Base-by-base conservation (phyloP, 2,888 invertebrate genomes). In the Pomacea canaliculata region DNA sequence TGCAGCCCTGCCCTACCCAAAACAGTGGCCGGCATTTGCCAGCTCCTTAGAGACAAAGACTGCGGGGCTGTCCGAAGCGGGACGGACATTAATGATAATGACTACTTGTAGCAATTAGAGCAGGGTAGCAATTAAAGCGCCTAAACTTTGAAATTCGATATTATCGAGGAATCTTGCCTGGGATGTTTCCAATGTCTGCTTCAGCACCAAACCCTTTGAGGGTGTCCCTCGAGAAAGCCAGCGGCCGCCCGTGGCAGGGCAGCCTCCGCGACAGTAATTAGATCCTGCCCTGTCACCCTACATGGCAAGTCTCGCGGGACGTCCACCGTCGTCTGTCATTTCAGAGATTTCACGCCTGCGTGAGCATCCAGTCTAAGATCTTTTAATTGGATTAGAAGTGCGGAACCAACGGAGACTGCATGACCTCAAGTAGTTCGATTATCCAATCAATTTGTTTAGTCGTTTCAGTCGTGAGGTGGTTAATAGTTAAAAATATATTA, bases 21-120 rank as follows among this genome's bases (percentile, higher is more conserved):
- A 56, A 56, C 51, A 56, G 10, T 56, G 51, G 51, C 51, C 51
- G 51, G 51, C 51, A 56, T 56, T 56, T 56, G 51, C 51, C 51
- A 56, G 51, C 51, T 56, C 51, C 51, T 10, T 16, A 7, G 51
- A 56, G 51, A 56, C 51, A 56, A 56, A 56, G 51, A 56, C 51
- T 56, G 16, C 16, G 51, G 51, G 51, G 12, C 16, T 56, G 51
- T 56, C 51, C 51, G 51, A 16, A 10, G 51, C 51, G 51, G 51
- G 16, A 56, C 51, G 51, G 12, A 56, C 51, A 56, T 56, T 56
- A 56, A 56, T 56, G 51, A 56, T 56, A 16, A 56, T 56, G 51
- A 56, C 51, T 69, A 59, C 67, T 49, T 68, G 46, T 46, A 51
- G 74, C 69, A 74, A 74, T 74, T 74, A 74, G 74, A 74, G 74